A percentile compares a stretch with the other conserved stretches of the same genome.
Conservation (phyloP, 2,888 invertebrate genomes). For the Tachina fera region DNA sequence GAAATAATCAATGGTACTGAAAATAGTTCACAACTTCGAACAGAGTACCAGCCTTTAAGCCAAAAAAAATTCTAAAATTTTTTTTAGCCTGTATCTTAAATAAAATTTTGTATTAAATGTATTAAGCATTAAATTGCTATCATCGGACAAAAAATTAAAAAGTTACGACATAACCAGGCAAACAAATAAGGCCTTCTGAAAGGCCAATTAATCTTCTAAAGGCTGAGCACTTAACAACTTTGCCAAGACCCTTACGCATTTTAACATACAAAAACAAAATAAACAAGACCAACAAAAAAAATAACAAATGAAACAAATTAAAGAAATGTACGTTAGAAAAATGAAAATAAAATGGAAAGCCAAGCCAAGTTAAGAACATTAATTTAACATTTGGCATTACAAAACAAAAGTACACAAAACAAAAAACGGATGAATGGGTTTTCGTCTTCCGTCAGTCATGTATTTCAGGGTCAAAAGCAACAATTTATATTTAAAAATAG, state of each 20-base stretch:
- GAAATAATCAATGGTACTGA: too few species aligned
- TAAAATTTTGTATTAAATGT: too few species aligned
- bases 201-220: background rate
- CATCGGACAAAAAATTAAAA: too few species aligned
- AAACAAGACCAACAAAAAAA: background rate
- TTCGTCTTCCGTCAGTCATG: constrained; percentile 18
- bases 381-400: constrained; percentile 30
- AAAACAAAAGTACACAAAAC: constrained; percentile 8
- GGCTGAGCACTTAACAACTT: too few species aligned
- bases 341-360: constrained; percentile 23
- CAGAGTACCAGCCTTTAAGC: too few species aligned
- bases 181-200: background rate
- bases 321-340: constrained; percentile 4
- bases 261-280: background rate
- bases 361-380: constrained; percentile 34
- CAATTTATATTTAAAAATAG: constrained; percentile 37
- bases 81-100: too few species aligned
- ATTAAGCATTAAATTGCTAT: too few species aligned
- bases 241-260: constrained; percentile 4
- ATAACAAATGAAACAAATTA: background rate
- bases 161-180: too few species aligned
- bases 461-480: constrained; percentile 65
- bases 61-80: too few species aligned
- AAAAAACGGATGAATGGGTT: constrained; percentile 26
- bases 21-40: too few species aligned